phyloP scores from a whole-genome alignment of 2,888 invertebrate species.

The Megastigmus dorsalis region DNA sequence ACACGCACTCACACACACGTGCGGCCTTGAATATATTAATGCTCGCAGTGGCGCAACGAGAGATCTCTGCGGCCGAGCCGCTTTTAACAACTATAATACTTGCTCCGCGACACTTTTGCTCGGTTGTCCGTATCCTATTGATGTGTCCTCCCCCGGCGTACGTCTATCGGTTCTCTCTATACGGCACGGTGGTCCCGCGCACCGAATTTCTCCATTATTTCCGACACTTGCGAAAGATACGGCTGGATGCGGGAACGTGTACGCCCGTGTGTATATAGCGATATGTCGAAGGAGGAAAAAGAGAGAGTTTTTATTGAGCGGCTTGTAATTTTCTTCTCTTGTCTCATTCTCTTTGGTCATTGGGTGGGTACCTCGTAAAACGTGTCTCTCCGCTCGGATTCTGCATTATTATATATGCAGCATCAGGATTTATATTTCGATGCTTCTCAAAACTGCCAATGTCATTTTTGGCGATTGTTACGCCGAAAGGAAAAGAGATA shows the following conservation, averaged over 20 bases:
- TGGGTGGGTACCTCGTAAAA: too few relatives aligned
- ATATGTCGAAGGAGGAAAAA: conserved; percentile 15
- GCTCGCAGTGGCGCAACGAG: conserved; percentile 58
- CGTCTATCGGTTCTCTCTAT: neutral
- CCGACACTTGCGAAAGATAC: conserved; percentile 36
- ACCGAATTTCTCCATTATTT: conserved; percentile 23
- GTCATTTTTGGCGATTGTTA: too few relatives aligned
- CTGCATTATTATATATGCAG: too few relatives aligned
- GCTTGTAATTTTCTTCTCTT: too few relatives aligned
- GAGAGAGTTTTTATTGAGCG: conserved; percentile 28
- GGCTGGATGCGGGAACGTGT: too few relatives aligned
- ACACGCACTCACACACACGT: neutral
- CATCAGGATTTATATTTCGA: too few relatives aligned
- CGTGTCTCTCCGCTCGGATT: too few relatives aligned
- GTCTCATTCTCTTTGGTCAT: too few relatives aligned
- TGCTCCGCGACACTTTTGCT: too few relatives aligned
- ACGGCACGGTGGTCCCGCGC: neutral
- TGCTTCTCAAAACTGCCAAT: too few relatives aligned
- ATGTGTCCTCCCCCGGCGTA: neutral
- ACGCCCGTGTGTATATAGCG: neutral
- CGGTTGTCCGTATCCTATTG: neutral
- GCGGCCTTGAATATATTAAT: conserved; percentile 62
- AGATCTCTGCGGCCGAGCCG: conserved; percentile 28
- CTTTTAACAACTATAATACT: neutral
- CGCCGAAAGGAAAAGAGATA: too few relatives aligned